Conservation (phyloP, 2,888 invertebrate species). For the Galerucella pusilla region DNA sequence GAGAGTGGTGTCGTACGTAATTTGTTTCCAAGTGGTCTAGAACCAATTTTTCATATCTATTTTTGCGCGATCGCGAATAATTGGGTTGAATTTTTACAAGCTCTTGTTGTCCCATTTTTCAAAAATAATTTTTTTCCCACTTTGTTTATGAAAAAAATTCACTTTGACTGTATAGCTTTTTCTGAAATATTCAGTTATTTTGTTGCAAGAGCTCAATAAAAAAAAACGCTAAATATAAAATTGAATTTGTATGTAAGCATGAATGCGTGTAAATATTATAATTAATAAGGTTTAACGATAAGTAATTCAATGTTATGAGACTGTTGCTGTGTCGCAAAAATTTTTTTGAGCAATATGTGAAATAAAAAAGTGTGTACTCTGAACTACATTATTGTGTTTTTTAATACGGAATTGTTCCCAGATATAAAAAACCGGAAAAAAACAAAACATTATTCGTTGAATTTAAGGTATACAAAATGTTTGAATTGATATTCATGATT, state of each 20-base stretch:
- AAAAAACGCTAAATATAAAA: slow-evolving; percentile 28
- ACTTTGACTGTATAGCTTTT: background rate
- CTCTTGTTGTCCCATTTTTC: too few relatives aligned
- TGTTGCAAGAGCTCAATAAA: slow-evolving; percentile 20
- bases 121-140: too few relatives aligned
- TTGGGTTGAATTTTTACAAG: too few relatives aligned
- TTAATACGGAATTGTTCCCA: slow-evolving; percentile 32
- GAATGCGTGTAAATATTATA: slow-evolving; percentile 55
- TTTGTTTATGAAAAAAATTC: too few relatives aligned
- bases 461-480: too few relatives aligned
- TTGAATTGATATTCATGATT: too few relatives aligned
- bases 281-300: slow-evolving; percentile 45
- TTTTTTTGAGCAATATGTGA: slow-evolving; percentile 61
- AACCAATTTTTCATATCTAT: too few relatives aligned
- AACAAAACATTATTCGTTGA: too few relatives aligned
- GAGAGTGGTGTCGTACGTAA: too few relatives aligned
- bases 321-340: slow-evolving; percentile 63
- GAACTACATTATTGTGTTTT: slow-evolving; percentile 55
- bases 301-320: slow-evolving; percentile 65
- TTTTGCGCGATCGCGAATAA: too few relatives aligned
- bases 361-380: slow-evolving; percentile 62
- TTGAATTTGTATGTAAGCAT: slow-evolving; percentile 50
- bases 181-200: background rate
- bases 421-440: too few relatives aligned
- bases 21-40: too few relatives aligned